Percentiles rank a stretch among this genome's conserved stretches.
phyloP scores from a whole-genome alignment of 2,888 invertebrate species.

The Amphipoea oculea region DNA sequence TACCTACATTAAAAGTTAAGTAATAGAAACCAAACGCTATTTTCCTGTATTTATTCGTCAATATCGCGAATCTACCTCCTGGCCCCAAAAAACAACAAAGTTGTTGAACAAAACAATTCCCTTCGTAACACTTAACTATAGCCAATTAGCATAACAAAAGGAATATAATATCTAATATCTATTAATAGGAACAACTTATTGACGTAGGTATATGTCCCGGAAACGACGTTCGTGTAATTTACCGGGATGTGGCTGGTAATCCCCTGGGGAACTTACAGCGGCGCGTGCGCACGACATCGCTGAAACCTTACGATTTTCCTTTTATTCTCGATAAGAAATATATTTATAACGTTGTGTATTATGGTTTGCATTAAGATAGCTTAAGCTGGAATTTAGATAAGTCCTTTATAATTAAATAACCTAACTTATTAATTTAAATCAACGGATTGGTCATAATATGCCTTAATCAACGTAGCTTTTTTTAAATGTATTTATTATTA shows the following conservation, averaged over 20 bases:
- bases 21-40: slow-evolving; percentile 30
- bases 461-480: background rate
- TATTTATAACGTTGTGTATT: slow-evolving; percentile 44
- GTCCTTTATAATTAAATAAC: slow-evolving; percentile 18
- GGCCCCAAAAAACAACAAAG: slow-evolving; percentile 41
- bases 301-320: slow-evolving; percentile 61
- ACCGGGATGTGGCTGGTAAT: slow-evolving; percentile 59
- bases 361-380: slow-evolving; percentile 29
- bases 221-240: slow-evolving; percentile 55
- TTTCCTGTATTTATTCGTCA: slow-evolving; percentile 40
- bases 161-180: slow-evolving; percentile 49
- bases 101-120: slow-evolving; percentile 16
- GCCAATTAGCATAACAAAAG: slow-evolving; percentile 53
- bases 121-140: slow-evolving; percentile 16
- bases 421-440: slow-evolving; percentile 6
- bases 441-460: background rate
- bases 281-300: slow-evolving; percentile 36
- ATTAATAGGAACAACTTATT: slow-evolving; percentile 46
- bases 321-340: slow-evolving; percentile 51
- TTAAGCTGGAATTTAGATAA: slow-evolving; percentile 27
- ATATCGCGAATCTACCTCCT: slow-evolving; percentile 11
- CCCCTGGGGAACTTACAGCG: slow-evolving; percentile 41
- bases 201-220: slow-evolving; percentile 53
- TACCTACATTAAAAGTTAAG: slow-evolving; percentile 22
- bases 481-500: background rate